phyloP scores from a whole-genome alignment of 2,797 vertebrate genomes.

The Pyrocephalus nanus region DNA sequence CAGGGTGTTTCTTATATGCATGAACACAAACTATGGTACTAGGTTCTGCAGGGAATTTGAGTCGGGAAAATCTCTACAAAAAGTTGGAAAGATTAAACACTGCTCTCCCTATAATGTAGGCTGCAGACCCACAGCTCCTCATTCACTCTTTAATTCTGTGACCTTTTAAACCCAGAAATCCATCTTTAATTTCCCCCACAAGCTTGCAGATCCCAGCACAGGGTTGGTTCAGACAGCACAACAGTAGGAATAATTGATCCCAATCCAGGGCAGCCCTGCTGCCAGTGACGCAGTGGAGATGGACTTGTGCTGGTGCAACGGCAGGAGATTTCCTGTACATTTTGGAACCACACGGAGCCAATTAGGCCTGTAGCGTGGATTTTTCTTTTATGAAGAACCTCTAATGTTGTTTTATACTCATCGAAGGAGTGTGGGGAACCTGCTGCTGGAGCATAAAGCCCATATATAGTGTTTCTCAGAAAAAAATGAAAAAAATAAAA shows the following conservation, averaged over 20 bases:
- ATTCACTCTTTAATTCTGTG: neutral
- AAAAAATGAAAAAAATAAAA: neutral
- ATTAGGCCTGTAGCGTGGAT: neutral
- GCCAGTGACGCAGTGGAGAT: neutral
- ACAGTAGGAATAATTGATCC: neutral
- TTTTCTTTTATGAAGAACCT: neutral
- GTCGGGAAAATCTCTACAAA: neutral
- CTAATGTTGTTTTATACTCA: neutral
- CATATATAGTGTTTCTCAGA: neutral
- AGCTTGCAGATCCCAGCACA: neutral
- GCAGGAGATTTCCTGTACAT: neutral
- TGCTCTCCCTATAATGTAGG: neutral
- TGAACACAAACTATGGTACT: neutral
- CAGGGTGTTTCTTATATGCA: neutral
- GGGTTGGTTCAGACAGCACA: neutral
- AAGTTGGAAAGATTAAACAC: neutral
- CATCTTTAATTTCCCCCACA: neutral
- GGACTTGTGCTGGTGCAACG: rapidly evolving
- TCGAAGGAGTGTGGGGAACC: neutral
- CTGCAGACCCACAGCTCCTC: neutral
- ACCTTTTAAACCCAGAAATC: neutral
- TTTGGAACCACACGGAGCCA: neutral
- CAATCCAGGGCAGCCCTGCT: neutral
- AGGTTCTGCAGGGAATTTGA: neutral
- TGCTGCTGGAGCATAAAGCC: neutral